phyloP scores from a whole-genome alignment of 2,113 vertebrate genomes.

The Myodes glareolus region DNA sequence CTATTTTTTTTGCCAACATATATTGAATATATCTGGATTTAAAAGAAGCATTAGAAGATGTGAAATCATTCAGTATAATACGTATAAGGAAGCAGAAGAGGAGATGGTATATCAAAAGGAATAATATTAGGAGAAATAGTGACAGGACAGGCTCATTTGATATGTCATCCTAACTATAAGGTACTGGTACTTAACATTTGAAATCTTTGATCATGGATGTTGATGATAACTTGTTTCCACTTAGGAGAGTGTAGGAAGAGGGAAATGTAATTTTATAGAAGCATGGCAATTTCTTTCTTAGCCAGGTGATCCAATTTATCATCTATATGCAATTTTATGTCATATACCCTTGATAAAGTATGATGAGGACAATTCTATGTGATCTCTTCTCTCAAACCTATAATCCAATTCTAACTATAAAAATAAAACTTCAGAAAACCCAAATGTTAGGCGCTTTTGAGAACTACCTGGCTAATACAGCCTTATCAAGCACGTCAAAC shows the following conservation, averaged over 20 bases:
- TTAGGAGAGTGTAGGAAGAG: not conserved
- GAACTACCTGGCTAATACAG: not conserved
- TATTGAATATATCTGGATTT: slow-evolving; percentile 13
- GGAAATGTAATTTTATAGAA: slow-evolving; percentile 9
- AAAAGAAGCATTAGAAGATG: slow-evolving; percentile 25
- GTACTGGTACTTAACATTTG: not conserved
- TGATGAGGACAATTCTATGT: not conserved
- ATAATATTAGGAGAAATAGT: slow-evolving; percentile 25
- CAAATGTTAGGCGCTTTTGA: slow-evolving; percentile 34
- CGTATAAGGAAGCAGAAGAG: slow-evolving; percentile 37
- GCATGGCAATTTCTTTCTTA: not conserved
- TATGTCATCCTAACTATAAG: slow-evolving; percentile 6
- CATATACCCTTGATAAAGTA: not conserved
- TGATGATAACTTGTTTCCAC: slow-evolving; percentile 2
- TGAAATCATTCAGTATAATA: slow-evolving; percentile 22
- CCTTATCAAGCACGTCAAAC: not conserved
- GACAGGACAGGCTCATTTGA: slow-evolving; percentile 1
- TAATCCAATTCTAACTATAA: slow-evolving; percentile 25
- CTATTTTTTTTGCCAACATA: slow-evolving; percentile 27
- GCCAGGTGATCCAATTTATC: slow-evolving; percentile 19
- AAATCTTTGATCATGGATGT: not conserved
- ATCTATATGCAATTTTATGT: not conserved
- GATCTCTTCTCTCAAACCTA: not conserved
- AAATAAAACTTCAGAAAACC: slow-evolving; percentile 5
- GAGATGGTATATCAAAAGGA: slow-evolving; percentile 25